Evolutionary conservation across 1,140 invertebrate species (phyloP), one percentile per base, ranked within the genome.

Genomic region (Choristoneura fumiferana): DNA sequence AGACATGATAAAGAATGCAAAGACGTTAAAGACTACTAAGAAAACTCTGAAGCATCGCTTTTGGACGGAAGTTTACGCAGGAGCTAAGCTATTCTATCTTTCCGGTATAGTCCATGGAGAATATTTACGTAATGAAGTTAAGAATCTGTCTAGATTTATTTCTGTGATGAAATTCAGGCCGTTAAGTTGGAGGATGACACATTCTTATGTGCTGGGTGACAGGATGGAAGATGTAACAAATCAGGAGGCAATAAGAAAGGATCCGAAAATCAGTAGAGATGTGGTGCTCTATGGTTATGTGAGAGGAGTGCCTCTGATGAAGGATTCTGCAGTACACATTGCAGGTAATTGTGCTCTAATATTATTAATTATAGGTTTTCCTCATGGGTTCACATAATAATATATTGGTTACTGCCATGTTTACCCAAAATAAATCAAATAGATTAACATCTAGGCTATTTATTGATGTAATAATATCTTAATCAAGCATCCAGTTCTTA

Each of bases 21-120:
- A 98, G 76, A 93, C 94, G 60, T 83, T 99, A 18, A 95, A 96
- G 68, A 95, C 93, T 67, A 96, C 94, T 0, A 99, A 99, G 83
- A 99, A 99, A 89, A 92, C 92, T n/a, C 87, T 99, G 5, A 99
- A 99, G 86, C 97, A 99, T 80, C 91, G 99, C 45, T 99, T 99
- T 89, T 99, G 98, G 98, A 99, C 97, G 0, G 99, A 99, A 90
- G 96, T 99, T 0, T 99, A 99, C 86, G 93, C 96, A 65, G 98
- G 98, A 9, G 98, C 98, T 0, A 99, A 99, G 82, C 87, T 99
- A 17, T 99, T 99, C 84, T 99, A 99, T 84, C 86, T 99, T 0
- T 98, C 98, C 10, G 97, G 96, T 10, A 92, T 98, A 36, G 84
- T 98, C 8, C 95, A 97, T 81, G 95, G 95, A 29, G 96, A 98